Base-by-base conservation (phyloP, 2,113 vertebrate genomes). In the Myiopsitta monachus region DNA sequence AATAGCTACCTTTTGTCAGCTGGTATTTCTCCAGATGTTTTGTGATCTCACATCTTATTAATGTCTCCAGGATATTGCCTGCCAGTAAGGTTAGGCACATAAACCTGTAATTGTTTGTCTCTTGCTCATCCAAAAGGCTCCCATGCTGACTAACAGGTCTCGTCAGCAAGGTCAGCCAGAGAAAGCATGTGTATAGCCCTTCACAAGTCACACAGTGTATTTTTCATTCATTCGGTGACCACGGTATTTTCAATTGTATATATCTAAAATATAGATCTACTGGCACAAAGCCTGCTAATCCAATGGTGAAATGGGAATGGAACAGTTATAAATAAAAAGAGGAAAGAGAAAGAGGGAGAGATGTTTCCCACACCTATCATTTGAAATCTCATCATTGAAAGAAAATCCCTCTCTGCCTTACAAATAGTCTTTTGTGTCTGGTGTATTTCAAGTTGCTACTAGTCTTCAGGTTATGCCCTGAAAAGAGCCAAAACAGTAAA, bases 21-120 rank as follows among this genome's bases (percentile, higher is more conserved):
- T 95, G 94, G 39, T 96, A 79, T 96, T 97, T 97, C 94, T 98
- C 94, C 95, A 97, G 95, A 97, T 96, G 92, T 96, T 97, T 94
- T 90, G 90, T 96, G 96, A 98, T 95, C 97, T 97, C 97, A 97
- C 94, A 81, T 88, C 75, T 95, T 95, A 95, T 95, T 96, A 97
- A 94, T 21, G 46, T 76, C 79, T 95, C 94, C 96, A 94, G 67
- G 84, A 97, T 95, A 91, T 83, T 94, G 94, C 85, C 93, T 95
- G 94, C 93, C 85, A 95, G 77, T 90, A 95, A 97, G 91, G 84
- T 83, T 87, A 95, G 83, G 84, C 72, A 94, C 88, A 91, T 51
- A 62, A 74, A 92, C 77, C 91, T 94, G 57, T 87, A 96, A 95
- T 67, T 96, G 77, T 95, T 96, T 67, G 82, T 94, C 89, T 91